phyloP scores from a whole-genome alignment of 2,888 invertebrate species.

The Cantharis flavilabris region DNA sequence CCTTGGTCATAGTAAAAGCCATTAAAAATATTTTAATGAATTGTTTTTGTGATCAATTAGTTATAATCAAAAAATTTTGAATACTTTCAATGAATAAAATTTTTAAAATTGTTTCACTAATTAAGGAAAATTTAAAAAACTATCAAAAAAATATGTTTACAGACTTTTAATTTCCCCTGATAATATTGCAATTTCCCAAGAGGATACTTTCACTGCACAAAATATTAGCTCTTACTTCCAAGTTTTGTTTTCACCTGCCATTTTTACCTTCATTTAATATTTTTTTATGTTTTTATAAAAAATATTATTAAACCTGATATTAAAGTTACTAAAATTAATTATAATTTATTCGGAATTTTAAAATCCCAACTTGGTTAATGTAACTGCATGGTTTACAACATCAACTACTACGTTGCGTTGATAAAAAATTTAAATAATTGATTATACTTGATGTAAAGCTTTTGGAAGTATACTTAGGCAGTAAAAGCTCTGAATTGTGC shows the following conservation, averaged over 20 bases:
- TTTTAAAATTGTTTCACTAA: neutral
- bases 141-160: neutral
- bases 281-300: neutral
- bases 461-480: neutral
- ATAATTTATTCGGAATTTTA: neutral
- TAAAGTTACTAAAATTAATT: neutral
- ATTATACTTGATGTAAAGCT: neutral
- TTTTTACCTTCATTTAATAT: neutral
- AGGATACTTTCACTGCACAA: neutral
- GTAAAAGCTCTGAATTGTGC: neutral
- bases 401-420: neutral
- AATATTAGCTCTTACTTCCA: neutral
- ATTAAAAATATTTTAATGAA: neutral
- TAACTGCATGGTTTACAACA: neutral
- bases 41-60: neutral
- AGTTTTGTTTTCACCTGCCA: neutral
- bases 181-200: neutral
- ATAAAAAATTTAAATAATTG: neutral
- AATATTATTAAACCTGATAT: no score
- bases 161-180: neutral
- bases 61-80: neutral
- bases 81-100: neutral
- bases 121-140: neutral
- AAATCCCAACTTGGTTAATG: neutral
- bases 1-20: neutral